Evolutionary conservation across 2,888 invertebrate species (phyloP).

Genomic region (Furcula furcula): DNA sequence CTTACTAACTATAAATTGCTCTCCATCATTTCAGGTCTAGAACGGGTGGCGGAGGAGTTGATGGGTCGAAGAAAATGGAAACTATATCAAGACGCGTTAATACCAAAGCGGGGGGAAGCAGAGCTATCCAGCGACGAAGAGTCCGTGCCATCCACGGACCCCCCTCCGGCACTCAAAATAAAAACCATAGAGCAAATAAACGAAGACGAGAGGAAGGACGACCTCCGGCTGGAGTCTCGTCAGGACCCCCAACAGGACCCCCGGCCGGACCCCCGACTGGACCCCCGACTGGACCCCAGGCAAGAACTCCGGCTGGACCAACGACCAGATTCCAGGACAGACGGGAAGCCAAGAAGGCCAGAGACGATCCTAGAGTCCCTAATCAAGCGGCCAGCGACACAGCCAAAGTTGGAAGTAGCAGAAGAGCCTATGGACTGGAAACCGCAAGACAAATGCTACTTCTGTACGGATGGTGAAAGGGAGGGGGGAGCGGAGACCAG

Average conservation of each 20-base stretch:
- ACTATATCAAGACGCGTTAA: constrained; percentile 91
- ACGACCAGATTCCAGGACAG: too few species aligned
- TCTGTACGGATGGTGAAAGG: constrained; percentile 83
- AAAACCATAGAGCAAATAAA: constrained; percentile 80
- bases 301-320: constrained; percentile 1
- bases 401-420: constrained; percentile 64
- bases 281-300: constrained; percentile 1
- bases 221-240: constrained; percentile 1
- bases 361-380: constrained; percentile 80
- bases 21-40: constrained; percentile 87
- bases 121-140: constrained; percentile 72
- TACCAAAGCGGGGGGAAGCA: constrained; percentile 69
- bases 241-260: neutral
- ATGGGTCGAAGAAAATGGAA: constrained; percentile 98
- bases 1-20: too few species aligned
- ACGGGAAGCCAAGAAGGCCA: constrained; percentile 48
- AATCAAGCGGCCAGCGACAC: constrained; percentile 74
- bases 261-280: neutral
- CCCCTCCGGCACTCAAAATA: constrained; percentile 74
- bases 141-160: constrained; percentile 72
- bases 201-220: constrained; percentile 56
- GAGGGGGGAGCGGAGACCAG: constrained; percentile 44
- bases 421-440: constrained; percentile 87
- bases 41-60: constrained; percentile 98
- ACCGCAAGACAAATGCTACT: constrained; percentile 92